Conservation (phyloP, 2,888 invertebrate species). For the Noctua fimbriata region DNA sequence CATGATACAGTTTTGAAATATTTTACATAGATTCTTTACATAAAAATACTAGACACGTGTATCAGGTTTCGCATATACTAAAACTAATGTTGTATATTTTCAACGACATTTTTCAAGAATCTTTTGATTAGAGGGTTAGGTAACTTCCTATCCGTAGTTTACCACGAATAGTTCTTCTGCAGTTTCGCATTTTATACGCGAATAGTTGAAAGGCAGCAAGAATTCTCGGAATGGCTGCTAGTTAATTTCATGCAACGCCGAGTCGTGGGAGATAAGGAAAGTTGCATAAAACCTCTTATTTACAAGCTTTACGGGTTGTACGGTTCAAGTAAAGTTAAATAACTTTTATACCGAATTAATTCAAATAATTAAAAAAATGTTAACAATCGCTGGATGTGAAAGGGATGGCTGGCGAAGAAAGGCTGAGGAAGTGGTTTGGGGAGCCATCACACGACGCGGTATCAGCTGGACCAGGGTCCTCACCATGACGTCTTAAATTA, state of each 20-base stretch:
- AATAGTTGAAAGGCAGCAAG: conserved; percentile 41
- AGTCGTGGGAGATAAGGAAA: conserved; percentile 35
- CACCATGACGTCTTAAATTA: too few relatives aligned
- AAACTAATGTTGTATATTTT: too few relatives aligned
- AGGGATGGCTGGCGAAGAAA: background rate
- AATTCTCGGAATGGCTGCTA: conserved; percentile 39
- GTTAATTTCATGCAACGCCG: conserved; percentile 56
- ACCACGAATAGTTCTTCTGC: conserved; percentile 26
- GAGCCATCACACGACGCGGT: background rate
- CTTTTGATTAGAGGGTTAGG: background rate
- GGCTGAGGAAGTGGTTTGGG: background rate
- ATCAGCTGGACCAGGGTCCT: background rate
- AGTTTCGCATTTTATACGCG: background rate
- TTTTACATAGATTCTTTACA: too few relatives aligned
- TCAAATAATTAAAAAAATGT: background rate
- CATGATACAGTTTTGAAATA: too few relatives aligned
- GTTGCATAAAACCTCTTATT: conserved; percentile 44
- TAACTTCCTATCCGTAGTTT: background rate
- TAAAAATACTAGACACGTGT: too few relatives aligned
- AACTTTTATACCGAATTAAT: background rate
- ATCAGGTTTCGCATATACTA: too few relatives aligned
- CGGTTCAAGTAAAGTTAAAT: background rate
- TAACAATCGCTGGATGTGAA: background rate
- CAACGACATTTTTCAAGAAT: background rate
- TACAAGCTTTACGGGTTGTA: conserved; percentile 12